Evolutionary conservation across 1,140 invertebrate genomes (phyloP), one percentile per base, ranked within the genome.

Genomic region (Araneus ventricosus): DNA sequence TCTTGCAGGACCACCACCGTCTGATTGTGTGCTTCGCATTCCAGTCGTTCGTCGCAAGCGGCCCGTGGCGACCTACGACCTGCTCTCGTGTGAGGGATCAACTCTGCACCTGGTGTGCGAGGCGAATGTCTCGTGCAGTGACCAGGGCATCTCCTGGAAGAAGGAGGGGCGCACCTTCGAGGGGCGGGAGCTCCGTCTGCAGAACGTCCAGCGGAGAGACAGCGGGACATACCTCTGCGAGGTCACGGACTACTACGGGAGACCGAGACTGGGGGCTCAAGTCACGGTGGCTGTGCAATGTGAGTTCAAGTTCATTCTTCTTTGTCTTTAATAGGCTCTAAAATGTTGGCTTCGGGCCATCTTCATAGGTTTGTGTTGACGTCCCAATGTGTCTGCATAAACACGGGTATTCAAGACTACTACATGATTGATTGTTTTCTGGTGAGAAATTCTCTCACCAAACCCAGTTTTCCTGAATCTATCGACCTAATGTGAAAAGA

Each of bases 241-340:
- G 34, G 82, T 85, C 45, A 86, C 45, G 24, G 59, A 92, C 39
- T 45, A 79, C 80, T 34, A 45, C n/a, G 82, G 90, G 39, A 92
- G 82, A 57, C n/a, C 37, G 57, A 45, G 30, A 30, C 6, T 92
- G 80, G 41, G 30, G 10, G 70, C 27, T 8, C 39, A 70, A 22
- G 82, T 92, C 59, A 34, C 27, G 1, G 52, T 92, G 30, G 37
- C 59, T n/a, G 37, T 86, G 17, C 80, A 92, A n/a, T 92, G 90
- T 92, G 45, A 92, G 75, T 67, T 5, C 17, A 8, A 0, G 0
- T 5, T 80, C 14, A 37, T 34, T 80, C 8, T 80, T 30, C 10
- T 39, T 39, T 79, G 59, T 61, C 20, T 5, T 24, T 0, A 17
- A 61, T 2, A 8, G 10, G 0, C 45, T 52, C 14, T 45, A 45